Evolutionary conservation across 2,113 vertebrate genomes (phyloP).

Genomic region (Cinclus cinclus): DNA sequence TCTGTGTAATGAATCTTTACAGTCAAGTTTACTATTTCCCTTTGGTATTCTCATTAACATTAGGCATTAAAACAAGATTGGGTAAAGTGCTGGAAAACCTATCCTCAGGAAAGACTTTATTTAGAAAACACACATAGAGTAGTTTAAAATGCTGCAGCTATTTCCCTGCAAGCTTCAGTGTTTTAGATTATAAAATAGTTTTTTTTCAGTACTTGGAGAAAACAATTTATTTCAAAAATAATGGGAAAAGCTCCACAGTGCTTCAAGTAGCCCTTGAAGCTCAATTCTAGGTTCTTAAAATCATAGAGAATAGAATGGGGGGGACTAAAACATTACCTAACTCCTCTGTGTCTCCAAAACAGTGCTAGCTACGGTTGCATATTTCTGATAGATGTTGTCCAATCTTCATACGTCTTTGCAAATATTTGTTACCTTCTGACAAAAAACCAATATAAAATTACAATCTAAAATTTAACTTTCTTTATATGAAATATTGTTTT

Average conservation of each 20-base stretch:
- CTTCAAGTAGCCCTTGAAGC: neutral
- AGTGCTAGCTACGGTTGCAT: neutral
- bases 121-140: neutral
- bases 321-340: neutral
- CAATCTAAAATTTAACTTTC: neutral
- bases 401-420: neutral
- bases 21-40: neutral
- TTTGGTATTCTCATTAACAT: conserved; percentile 13
- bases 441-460: neutral
- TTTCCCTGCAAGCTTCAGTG: neutral
- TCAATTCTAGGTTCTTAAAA: neutral
- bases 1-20: neutral
- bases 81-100: neutral
- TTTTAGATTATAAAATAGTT: neutral
- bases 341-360: neutral
- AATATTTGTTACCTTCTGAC: neutral
- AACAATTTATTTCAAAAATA: neutral
- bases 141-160: neutral
- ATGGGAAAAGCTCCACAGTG: neutral
- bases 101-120: neutral
- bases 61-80: neutral
- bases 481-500: neutral
- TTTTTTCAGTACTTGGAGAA: neutral
- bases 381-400: neutral
- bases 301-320: neutral